These are phyloP conservation scores for Lasiurus cinereus DNA, from an alignment of 2,113 vertebrate species.

Conservation along the genomic window DNA sequence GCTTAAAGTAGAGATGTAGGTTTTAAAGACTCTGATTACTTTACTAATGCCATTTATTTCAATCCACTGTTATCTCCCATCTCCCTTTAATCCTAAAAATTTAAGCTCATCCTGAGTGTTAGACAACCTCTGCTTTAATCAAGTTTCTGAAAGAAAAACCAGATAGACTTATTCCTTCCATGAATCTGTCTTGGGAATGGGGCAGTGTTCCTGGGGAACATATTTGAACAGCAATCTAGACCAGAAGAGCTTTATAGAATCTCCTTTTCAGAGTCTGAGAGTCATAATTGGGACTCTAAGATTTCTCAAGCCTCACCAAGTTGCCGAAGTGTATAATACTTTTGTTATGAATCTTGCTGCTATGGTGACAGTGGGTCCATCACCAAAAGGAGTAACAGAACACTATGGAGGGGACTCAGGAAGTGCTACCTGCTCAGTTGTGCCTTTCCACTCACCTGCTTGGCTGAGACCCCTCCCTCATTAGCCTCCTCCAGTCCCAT, in stretches of 20 bases:
- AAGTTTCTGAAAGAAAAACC: neutral
- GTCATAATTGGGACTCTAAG: neutral
- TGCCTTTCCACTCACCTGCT: neutral
- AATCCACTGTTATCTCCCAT: neutral
- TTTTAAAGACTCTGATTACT: constrained; percentile 19
- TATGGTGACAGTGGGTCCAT: neutral
- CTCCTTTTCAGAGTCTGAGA: neutral
- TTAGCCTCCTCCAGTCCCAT: neutral
- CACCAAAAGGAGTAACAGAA: neutral
- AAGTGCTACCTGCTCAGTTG: too few relatives aligned
- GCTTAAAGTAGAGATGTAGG: neutral
- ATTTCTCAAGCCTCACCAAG: neutral
- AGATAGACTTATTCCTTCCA: neutral
- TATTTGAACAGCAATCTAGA: neutral
- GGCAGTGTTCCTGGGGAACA: neutral
- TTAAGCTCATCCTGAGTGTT: neutral
- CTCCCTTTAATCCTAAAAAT: constrained; percentile 39
- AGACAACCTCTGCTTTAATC: constrained; percentile 51
- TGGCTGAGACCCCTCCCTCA: neutral
- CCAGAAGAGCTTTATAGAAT: neutral
- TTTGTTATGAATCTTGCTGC: neutral
- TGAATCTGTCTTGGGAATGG: neutral
- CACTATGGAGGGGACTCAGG: neutral
- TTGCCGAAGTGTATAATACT: neutral
- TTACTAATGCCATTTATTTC: constrained; percentile 19